These are phyloP conservation scores for Plutomurus gul DNA, from an alignment of 1,140 invertebrate species.

Conservation along the genomic window DNA sequence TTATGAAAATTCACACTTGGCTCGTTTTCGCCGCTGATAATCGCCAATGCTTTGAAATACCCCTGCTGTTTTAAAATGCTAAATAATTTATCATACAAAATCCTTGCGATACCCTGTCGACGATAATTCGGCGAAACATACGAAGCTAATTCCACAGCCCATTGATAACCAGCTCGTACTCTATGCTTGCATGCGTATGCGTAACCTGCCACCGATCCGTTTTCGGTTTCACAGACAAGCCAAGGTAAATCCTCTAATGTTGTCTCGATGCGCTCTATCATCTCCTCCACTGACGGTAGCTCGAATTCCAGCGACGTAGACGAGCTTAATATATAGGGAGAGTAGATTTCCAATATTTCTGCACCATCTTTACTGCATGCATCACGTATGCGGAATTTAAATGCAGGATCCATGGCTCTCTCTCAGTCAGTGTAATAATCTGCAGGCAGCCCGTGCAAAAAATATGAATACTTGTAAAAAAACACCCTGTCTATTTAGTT, in stretches of 20 bases:
- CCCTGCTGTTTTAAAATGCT: neutral
- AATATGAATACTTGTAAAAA: too few species aligned
- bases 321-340: neutral
- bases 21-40: neutral
- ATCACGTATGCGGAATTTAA: neutral
- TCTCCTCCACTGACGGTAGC: neutral
- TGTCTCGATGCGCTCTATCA: neutral
- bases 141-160: neutral
- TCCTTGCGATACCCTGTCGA: neutral
- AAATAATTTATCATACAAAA: neutral
- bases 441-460: too few species aligned
- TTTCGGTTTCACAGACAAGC: neutral
- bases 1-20: neutral
- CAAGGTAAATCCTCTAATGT: neutral
- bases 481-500: too few species aligned
- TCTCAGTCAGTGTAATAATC: too few species aligned
- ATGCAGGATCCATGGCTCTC: neutral
- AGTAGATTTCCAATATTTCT: neutral
- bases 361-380: neutral
- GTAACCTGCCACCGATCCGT: neutral
- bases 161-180: neutral
- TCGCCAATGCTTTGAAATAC: neutral
- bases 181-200: slow-evolving; percentile 4
- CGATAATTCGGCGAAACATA: neutral
- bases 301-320: neutral